These are phyloP conservation scores for Thaumatotibia leucotreta DNA, from an alignment of 1,140 invertebrate species.

Conservation along the genomic window DNA sequence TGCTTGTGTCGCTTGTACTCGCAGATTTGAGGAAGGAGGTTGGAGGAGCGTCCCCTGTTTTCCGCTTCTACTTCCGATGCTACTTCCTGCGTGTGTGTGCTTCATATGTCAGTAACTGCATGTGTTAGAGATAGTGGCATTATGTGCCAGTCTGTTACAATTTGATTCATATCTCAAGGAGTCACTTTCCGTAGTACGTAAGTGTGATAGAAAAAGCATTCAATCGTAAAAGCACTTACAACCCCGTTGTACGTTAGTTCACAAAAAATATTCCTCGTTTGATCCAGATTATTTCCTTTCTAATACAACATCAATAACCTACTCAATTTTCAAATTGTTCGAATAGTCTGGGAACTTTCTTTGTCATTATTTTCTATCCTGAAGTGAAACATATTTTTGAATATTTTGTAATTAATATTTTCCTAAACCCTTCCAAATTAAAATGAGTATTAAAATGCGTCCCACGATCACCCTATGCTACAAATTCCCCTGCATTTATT, in stretches of 20 bases:
- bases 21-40: not conserved
- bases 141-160: not conserved
- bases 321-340: no score
- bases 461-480: not conserved
- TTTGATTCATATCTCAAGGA: not conserved
- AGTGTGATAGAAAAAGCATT: not conserved
- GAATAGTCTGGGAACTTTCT: no score
- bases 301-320: no score
- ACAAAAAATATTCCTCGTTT: no score
- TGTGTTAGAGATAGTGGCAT: not conserved
- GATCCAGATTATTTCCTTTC: no score
- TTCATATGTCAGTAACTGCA: not conserved
- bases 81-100: slow-evolving; percentile 3
- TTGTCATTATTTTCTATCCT: not conserved
- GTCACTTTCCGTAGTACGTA: not conserved
- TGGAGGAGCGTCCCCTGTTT: not conserved
- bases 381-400: no score
- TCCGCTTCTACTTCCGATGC: slow-evolving; percentile 2
- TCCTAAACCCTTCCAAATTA: not conserved
- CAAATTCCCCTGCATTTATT: not conserved
- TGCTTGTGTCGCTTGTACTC: not conserved
- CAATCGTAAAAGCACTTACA: no score
- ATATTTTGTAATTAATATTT: not conserved
- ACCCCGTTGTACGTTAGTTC: no score
- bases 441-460: not conserved